Evolutionary conservation across 2,113 vertebrate genomes (phyloP).

Genomic region (Eretmochelys imbricata): DNA sequence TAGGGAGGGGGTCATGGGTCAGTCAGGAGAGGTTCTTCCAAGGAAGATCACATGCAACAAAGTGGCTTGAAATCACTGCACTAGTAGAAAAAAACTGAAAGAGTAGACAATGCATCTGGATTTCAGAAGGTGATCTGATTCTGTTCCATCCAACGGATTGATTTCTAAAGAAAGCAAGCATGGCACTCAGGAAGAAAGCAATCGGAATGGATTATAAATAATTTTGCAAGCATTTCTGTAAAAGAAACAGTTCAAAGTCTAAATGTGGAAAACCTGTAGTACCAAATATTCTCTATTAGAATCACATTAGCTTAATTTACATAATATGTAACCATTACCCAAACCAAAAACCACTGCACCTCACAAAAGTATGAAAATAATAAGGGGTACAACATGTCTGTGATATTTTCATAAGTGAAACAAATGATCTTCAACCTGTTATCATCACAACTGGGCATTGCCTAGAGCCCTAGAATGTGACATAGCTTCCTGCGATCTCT

Average conservation of each 20-base stretch:
- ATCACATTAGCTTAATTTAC: constrained; percentile 14
- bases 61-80: background rate
- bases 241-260: constrained; percentile 66
- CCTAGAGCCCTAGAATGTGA: background rate
- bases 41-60: background rate
- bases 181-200: constrained; percentile 62
- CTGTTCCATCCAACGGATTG: constrained; percentile 62
- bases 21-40: background rate
- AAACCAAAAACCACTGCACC: background rate
- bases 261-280: constrained; percentile 7
- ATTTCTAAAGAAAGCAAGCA: constrained; percentile 69
- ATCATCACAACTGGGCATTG: background rate
- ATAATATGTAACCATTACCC: background rate
- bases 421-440: background rate
- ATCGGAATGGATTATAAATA: constrained; percentile 63
- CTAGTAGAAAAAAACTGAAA: constrained; percentile 33
- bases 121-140: constrained; percentile 55
- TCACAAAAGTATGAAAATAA: background rate
- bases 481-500: background rate
- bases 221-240: constrained; percentile 51
- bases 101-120: constrained; percentile 42
- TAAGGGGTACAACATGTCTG: background rate
- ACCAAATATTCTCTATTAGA: constrained; percentile 14
- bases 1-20: background rate
- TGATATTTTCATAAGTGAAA: background rate